Base-by-base conservation (phyloP, 1,140 invertebrate genomes). In the Cotesia typhae region DNA sequence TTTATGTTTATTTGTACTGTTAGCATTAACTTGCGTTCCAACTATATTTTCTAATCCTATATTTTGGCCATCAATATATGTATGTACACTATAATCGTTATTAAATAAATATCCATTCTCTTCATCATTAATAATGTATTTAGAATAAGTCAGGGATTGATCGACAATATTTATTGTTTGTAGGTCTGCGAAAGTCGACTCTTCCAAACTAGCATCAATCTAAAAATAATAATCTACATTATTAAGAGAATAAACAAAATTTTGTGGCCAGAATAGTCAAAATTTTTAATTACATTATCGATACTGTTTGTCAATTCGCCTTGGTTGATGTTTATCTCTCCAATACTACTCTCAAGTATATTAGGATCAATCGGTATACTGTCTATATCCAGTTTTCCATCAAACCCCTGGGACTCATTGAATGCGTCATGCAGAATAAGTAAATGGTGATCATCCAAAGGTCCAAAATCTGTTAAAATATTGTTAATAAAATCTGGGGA, bases 351-450 rank as follows among this genome's bases (percentile, higher is more conserved):
- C 2, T 80, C 61, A 47, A 85, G 71, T 67, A 85, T 81, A 14
- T 79, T 70, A 60, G 84, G 57, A 60, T 86, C 84, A 53, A 86
- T 75, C 78, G 84, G 84, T 53, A 86, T 81, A 17, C 76, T 76
- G 59, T 80, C 79, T 36, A 86, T 79, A 57, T 85, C 84, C 71
- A 84, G 76, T 75, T 79, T 79, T 36, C 74, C 76, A 61, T 81
- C 76, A 59, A 83, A 79, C 71, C 78, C 83, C 72, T 84, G 81
- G 14, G 41, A 5, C 10, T 82, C 78, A 72, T 81, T 80, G 41
- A 85, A 74, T 4, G 81, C 84, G 65, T 86, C 83, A 9, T 81
- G 81, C 74, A 86, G 85, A 75, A 86, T 85, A 38, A 86, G 70
- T 9, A 85, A 72, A 75, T 84, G 84, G 0, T 84, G 82, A 71